Conservation (phyloP, 1,140 invertebrate genomes). For the Cydia amplana region DNA sequence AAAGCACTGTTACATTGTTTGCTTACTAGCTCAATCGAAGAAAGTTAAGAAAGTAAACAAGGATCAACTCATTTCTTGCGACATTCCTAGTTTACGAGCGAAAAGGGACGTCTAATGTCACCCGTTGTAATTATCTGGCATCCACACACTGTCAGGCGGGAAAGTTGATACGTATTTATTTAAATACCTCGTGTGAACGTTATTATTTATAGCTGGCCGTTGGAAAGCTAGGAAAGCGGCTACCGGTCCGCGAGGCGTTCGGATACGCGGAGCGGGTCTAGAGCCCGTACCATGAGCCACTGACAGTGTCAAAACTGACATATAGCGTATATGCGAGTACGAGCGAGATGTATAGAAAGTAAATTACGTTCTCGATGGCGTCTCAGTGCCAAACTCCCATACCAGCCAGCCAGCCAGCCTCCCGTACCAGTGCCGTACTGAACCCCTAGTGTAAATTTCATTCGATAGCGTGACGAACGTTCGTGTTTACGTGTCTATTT, state of each 20-base stretch:
- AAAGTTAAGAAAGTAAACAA: conserved; percentile 2
- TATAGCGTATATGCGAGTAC: too few relatives aligned
- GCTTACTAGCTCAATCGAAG: neutral
- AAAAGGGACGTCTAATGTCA: conserved; percentile 26
- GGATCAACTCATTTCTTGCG: neutral
- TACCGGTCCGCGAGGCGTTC: conserved; percentile 10
- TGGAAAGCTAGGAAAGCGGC: conserved; percentile 59
- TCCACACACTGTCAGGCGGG: conserved; percentile 38
- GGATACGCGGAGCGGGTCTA: neutral
- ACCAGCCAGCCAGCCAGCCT: too few relatives aligned
- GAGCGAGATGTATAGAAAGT: too few relatives aligned
- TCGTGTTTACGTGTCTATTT: too few relatives aligned
- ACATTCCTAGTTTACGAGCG: conserved; percentile 2
- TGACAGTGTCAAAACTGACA: too few relatives aligned
- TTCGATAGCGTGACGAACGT: too few relatives aligned
- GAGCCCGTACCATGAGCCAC: too few relatives aligned
- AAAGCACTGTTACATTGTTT: neutral
- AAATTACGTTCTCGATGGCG: too few relatives aligned
- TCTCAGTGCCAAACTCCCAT: too few relatives aligned
- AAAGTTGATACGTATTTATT: conserved; percentile 61
- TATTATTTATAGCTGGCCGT: conserved; percentile 60
- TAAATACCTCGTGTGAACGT: conserved; percentile 59
- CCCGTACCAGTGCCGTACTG: too few relatives aligned
- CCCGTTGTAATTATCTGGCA: conserved; percentile 8
- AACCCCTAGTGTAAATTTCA: too few relatives aligned